Evolutionary conservation across 2,113 vertebrate species (phyloP).

Genomic region (Sarotherodon lohbergeri): DNA sequence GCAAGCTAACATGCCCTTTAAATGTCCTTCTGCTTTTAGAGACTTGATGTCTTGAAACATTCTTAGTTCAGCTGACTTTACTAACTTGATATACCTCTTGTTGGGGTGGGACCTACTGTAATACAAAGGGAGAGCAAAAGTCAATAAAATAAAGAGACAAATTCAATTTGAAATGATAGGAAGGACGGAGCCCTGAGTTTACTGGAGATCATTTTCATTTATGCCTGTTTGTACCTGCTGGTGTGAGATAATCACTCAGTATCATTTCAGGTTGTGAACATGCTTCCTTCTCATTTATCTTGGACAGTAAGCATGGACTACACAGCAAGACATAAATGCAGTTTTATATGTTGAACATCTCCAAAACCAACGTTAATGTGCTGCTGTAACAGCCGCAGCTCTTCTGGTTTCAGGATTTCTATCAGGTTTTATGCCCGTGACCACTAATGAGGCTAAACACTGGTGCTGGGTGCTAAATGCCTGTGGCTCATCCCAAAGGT

Average conservation of each 20-base stretch:
- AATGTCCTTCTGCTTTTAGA: background rate
- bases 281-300: background rate
- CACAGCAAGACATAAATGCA: background rate
- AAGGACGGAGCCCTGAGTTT: background rate
- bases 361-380: background rate
- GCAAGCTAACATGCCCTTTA: background rate
- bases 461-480: background rate
- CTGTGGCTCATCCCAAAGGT: background rate
- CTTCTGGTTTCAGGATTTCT: background rate
- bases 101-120: background rate
- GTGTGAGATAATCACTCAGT: background rate
- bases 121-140: background rate
- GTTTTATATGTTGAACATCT: background rate
- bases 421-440: background rate
- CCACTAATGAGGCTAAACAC: background rate
- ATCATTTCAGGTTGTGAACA: background rate
- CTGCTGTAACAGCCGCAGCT: background rate
- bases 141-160: background rate
- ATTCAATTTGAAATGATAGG: background rate
- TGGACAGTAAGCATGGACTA: background rate
- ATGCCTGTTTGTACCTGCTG: background rate
- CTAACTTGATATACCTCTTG: background rate
- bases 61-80: slow-evolving; percentile 3
- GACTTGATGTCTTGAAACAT: background rate
- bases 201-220: background rate